Base-by-base conservation (phyloP, 2,113 vertebrate species). In the Mungos mungo region DNA sequence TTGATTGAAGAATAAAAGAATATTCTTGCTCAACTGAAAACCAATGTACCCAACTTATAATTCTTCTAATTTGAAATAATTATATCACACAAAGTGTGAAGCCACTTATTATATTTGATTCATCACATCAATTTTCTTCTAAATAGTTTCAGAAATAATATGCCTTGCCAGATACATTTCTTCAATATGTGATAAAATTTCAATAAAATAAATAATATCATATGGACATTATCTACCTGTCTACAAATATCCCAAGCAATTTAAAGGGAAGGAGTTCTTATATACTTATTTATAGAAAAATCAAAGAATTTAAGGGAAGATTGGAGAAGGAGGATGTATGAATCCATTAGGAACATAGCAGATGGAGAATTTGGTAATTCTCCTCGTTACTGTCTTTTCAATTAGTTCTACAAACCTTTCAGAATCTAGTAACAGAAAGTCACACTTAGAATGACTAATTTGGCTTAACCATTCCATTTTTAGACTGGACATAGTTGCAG, bases 1-100 rank as follows among this genome's bases (percentile, higher is more conserved):
- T 63, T 97, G 89, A 95, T 10, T 96, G 83, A 92, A 97, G 84
- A 97, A 96, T 85, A 89, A 98, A 97, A 95, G 89, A 66, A 95
- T 95, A 91, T 95, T 97, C 79, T 97, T 95, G 35, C 76, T 97
- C 80, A 97, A 89, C 76, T 90, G 72, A 95, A 96, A 97, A 96
- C 29, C 65, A 97, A 93, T 90, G 89, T 93, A 84, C 63, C 50
- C 83, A 91, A 96, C 5, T 86, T 96, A 83, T 77, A 93, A 94
- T 96, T 97, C 47, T 33, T 90, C n/a, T 97, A 97, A 98, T 97
- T 93, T 97, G 54, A 98, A 97, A 93, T 98, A 97, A 97, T 97
- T 98, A 87, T 91, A 65, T 31, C 63, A 65, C 13, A 93, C n/a
- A 96, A 91, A 81, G n/a, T 96, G 25, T 81, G 83, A 97, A 92